These are phyloP conservation scores for Lathronympha strigana DNA, from an alignment of 2,888 invertebrate genomes.

Conservation along the genomic window DNA sequence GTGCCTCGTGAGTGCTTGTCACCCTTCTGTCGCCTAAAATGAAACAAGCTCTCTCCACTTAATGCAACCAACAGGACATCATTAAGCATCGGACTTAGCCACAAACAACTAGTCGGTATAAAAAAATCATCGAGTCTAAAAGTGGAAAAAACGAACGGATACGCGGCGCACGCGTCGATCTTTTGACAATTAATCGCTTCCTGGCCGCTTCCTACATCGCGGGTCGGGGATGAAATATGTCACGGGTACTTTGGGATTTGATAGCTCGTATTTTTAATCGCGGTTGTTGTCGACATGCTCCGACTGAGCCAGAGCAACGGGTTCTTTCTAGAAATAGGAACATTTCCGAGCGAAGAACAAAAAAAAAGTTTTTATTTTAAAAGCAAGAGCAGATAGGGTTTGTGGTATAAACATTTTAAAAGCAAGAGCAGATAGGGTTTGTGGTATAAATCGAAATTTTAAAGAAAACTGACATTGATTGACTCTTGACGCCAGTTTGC, in stretches of 20 bases:
- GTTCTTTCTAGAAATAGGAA: constrained; percentile 1
- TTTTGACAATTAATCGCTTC: constrained; percentile 74
- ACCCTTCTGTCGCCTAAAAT: not conserved
- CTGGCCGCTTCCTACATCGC: constrained; percentile 52
- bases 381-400: too few species aligned
- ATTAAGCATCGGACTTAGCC: constrained; percentile 65
- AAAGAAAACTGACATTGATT: too few species aligned
- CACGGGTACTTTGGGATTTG: constrained; percentile 33
- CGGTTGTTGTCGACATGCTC: constrained; percentile 22
- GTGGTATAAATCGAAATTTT: too few species aligned
- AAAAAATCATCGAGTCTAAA: constrained; percentile 49
- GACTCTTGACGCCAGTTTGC: too few species aligned
- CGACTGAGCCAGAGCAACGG: not conserved
- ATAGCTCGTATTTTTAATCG: constrained; percentile 33
- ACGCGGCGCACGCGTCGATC: constrained; percentile 60
- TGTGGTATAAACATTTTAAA: too few species aligned
- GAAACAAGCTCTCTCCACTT: constrained; percentile 51
- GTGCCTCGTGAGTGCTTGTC: not conserved
- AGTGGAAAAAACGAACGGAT: constrained; percentile 55
- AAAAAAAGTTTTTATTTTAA: not conserved
- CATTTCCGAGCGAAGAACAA: not conserved
- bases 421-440: too few species aligned
- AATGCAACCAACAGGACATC: constrained; percentile 62
- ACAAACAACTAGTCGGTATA: constrained; percentile 53
- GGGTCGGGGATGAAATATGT: constrained; percentile 37